Evolutionary conservation across 2,888 invertebrate species (phyloP).

Genomic region (Sinotaia quadrata): DNA sequence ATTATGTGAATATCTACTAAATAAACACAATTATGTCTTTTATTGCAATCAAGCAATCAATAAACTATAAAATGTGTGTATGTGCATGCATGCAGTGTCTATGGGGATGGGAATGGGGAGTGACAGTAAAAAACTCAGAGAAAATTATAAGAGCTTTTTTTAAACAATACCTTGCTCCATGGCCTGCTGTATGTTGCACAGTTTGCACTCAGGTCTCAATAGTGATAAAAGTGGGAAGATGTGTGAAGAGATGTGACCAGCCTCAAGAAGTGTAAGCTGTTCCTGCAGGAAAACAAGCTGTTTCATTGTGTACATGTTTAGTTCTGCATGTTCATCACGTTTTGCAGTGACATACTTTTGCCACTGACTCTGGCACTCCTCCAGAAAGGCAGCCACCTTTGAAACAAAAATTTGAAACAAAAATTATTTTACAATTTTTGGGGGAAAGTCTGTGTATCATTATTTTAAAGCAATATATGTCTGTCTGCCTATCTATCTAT

Average conservation of each 20-base stretch:
- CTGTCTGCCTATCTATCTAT: no score
- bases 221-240: slow-evolving; percentile 48
- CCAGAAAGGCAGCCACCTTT: slow-evolving; percentile 43
- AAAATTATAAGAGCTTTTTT: no score
- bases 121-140: no score
- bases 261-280: slow-evolving; percentile 48
- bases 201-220: slow-evolving; percentile 43
- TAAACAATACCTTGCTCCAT: slow-evolving; percentile 36
- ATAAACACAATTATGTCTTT: no score
- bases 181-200: slow-evolving; percentile 40
- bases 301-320: slow-evolving; percentile 61
- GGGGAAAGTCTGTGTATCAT: no score
- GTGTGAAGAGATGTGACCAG: slow-evolving; percentile 30
- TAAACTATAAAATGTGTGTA: no score
- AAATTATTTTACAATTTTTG: no score
- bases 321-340: slow-evolving; percentile 41
- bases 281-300: slow-evolving; percentile 61
- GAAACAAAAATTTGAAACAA: slow-evolving; percentile 43
- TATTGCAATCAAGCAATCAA: no score
- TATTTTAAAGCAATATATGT: no score
- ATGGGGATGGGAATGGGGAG: no score
- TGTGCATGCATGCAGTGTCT: no score
- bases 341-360: slow-evolving; percentile 44
- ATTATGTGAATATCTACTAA: no score
- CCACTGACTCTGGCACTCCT: slow-evolving; percentile 43